Evolutionary conservation across 2,888 invertebrate species (phyloP).

Genomic region (Nymphalis c-album): DNA sequence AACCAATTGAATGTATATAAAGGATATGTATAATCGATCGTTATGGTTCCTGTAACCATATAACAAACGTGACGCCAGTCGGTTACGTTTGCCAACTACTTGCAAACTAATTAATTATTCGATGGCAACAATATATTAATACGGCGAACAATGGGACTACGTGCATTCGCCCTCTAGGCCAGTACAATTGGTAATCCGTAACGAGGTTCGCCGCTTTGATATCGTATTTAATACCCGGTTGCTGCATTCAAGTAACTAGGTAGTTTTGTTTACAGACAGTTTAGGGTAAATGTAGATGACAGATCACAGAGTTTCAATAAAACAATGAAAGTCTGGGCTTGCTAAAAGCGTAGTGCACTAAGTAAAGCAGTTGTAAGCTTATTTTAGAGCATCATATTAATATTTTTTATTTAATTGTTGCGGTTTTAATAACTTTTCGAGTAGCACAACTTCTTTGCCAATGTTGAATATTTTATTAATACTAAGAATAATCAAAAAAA

Average conservation of each 20-base stretch:
- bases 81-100: slow-evolving; percentile 26
- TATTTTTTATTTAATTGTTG: too few relatives aligned
- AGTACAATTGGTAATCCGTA: slow-evolving; percentile 5
- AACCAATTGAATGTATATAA: neutral
- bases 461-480: too few relatives aligned
- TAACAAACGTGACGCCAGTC: slow-evolving; percentile 12
- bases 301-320: too few relatives aligned
- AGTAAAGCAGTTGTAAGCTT: too few relatives aligned
- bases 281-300: too few relatives aligned
- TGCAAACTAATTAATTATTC: slow-evolving; percentile 40
- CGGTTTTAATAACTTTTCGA: too few relatives aligned
- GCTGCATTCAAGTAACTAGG: neutral
- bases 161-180: slow-evolving; percentile 10
- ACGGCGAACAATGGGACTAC: slow-evolving; percentile 44
- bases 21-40: neutral
- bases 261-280: neutral
- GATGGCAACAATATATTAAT: slow-evolving; percentile 45
- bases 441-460: too few relatives aligned
- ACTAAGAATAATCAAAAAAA: too few relatives aligned
- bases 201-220: neutral
- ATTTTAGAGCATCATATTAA: too few relatives aligned
- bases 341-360: too few relatives aligned
- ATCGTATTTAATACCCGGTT: neutral
- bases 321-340: too few relatives aligned
- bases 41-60: slow-evolving; percentile 1